phyloP scores from a whole-genome alignment of 2,113 vertebrate genomes.

The Gobiocypris rarus region DNA sequence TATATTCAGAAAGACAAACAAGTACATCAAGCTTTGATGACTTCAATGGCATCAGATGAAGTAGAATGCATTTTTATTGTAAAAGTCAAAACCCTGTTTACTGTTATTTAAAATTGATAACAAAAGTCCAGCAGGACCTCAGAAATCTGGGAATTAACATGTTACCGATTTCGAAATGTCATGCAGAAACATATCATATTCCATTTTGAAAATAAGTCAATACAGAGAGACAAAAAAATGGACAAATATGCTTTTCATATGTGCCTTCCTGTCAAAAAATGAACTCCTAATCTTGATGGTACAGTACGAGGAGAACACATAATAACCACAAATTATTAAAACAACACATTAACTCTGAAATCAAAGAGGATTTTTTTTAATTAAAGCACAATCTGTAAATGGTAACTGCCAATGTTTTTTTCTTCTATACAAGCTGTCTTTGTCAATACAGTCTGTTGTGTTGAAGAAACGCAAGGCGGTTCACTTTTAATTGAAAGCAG shows the following conservation, averaged over 20 bases:
- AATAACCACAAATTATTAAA: conserved; percentile 71
- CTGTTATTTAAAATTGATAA: conserved; percentile 77
- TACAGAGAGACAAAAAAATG: conserved; percentile 70
- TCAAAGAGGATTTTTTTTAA: conserved; percentile 72
- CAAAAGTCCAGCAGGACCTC: conserved; percentile 56
- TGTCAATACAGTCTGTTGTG: conserved; percentile 59
- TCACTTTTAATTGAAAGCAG: conserved; percentile 64
- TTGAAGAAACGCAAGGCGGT: conserved; percentile 61
- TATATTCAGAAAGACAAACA: conserved; percentile 25
- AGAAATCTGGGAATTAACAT: conserved; percentile 66
- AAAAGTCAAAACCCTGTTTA: conserved; percentile 85
- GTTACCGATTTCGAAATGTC: conserved; percentile 70
- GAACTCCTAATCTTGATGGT: conserved; percentile 72
- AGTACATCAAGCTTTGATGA: conserved; percentile 85
- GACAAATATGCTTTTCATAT: conserved; percentile 49
- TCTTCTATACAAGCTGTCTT: conserved; percentile 61
- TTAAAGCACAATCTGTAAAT: conserved; percentile 73
- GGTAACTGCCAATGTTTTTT: conserved; percentile 17
- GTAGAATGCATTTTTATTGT: conserved; percentile 84
- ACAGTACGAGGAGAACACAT: conserved; percentile 80
- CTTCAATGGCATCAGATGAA: conserved; percentile 81
- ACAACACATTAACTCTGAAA: conserved; percentile 70
- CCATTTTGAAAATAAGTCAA: conserved; percentile 75
- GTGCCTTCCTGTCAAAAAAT: conserved; percentile 33
- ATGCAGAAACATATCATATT: conserved; percentile 75